Evolutionary conservation across 2,113 vertebrate genomes (phyloP).

Genomic region (Pterocles burchelli): DNA sequence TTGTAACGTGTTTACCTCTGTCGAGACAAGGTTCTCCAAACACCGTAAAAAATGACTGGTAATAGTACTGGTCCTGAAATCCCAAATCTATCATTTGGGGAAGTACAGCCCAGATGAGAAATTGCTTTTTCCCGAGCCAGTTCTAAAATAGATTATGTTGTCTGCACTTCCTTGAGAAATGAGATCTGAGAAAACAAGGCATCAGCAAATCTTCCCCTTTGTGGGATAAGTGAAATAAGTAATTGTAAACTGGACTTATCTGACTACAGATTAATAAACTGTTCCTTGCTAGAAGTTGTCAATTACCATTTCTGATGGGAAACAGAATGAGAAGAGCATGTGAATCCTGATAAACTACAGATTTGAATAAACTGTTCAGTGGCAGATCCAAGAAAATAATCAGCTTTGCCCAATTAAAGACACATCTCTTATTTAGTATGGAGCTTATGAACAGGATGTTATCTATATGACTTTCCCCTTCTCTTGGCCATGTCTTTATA

Average conservation of each 20-base stretch:
- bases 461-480: not conserved
- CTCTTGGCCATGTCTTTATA: not conserved
- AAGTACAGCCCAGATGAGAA: not conserved
- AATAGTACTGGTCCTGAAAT: not conserved
- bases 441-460: not conserved
- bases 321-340: not conserved
- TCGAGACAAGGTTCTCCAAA: not conserved
- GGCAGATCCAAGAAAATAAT: not conserved
- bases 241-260: not conserved
- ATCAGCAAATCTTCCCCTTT: not conserved
- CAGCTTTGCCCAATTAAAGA: not conserved
- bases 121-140: not conserved
- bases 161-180: not conserved
- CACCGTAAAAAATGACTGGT: conserved; percentile 3
- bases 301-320: not conserved
- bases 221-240: not conserved
- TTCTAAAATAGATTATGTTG: conserved; percentile 23
- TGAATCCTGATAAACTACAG: not conserved
- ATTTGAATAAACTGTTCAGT: not conserved
- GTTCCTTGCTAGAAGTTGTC: not conserved
- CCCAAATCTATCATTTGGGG: not conserved
- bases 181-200: not conserved
- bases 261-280: not conserved
- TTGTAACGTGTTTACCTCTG: not conserved
- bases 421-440: not conserved